Conservation (phyloP, 1,140 invertebrate species). For the Drosophila murphyi region DNA sequence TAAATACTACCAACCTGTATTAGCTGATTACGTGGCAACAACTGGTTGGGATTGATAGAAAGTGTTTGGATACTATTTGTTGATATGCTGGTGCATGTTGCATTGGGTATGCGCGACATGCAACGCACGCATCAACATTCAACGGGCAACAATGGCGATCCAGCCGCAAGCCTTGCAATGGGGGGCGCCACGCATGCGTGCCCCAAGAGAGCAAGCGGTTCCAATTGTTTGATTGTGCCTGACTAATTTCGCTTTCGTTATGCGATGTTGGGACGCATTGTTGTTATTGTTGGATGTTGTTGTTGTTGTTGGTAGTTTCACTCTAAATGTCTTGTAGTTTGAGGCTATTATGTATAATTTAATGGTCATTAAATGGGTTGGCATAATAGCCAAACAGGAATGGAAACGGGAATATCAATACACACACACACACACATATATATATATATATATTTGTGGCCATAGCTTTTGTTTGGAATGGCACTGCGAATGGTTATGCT, state of each 20-base stretch:
- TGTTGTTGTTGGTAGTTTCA: constrained; percentile 21
- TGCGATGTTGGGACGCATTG: constrained; percentile 5
- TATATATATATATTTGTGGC: not conserved
- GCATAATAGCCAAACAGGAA: constrained; percentile 40
- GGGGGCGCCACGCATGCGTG: constrained; percentile 58
- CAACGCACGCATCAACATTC: constrained; percentile 23
- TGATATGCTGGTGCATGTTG: too few relatives aligned
- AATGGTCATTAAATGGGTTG: constrained; percentile 45
- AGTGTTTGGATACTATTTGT: too few relatives aligned
- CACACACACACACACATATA: not conserved
- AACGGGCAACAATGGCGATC: constrained; percentile 11
- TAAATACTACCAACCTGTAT: too few relatives aligned
- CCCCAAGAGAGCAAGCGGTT: constrained; percentile 6
- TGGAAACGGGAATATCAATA: constrained; percentile 7
- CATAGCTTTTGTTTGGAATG: not conserved
- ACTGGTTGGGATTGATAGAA: too few relatives aligned
- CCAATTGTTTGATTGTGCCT: constrained; percentile 30
- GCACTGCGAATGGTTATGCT: constrained; percentile 15
- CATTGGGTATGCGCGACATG: constrained; percentile 27
- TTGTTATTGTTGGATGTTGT: not conserved
- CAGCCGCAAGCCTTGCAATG: constrained; percentile 2
- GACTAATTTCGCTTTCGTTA: constrained; percentile 55
- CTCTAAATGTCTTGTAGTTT: constrained; percentile 47
- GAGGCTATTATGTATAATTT: constrained; percentile 55
- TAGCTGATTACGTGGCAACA: too few relatives aligned